Evolutionary conservation across 37 sponge, comb jelly and placozoan genomes (phyloP).

Genomic region (Haliclona indistincta): DNA sequence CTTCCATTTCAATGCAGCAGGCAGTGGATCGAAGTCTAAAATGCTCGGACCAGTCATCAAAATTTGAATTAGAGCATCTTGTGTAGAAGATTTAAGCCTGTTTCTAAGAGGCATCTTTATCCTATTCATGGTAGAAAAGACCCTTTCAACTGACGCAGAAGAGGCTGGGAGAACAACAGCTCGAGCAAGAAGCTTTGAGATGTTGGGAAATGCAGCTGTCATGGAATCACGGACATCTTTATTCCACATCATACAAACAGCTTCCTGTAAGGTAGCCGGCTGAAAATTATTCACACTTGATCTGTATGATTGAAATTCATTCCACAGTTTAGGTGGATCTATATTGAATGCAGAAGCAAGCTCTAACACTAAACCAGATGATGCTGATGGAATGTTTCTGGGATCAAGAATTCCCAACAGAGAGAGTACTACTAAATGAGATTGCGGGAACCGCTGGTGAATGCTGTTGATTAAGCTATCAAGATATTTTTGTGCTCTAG

Average conservation of each 20-base stretch:
- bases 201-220: no score
- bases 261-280: no score
- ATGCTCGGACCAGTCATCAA: no score
- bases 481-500: no score
- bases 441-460: conserved; percentile 12
- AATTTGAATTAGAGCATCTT: no score
- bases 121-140: conserved; percentile 7
- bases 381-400: neutral
- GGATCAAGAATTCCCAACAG: no score
- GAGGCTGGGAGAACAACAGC: conserved; percentile 3
- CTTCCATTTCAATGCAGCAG: no score
- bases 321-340: conserved; percentile 1
- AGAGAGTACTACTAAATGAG: no score
- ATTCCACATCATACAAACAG: no score
- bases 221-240: no score
- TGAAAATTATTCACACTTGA: no score
- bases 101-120: conserved; percentile 3
- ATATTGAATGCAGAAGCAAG: neutral
- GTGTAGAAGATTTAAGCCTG: neutral
- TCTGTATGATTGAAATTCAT: neutral
- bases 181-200: neutral
- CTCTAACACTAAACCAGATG: neutral
- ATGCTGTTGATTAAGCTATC: conserved; percentile 21
- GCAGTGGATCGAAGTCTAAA: no score
- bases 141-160: conserved; percentile 1